Evolutionary conservation across 2,888 invertebrate genomes (phyloP), one percentile per base, ranked within the genome.

Genomic region (Steinernema hermaphroditum): DNA sequence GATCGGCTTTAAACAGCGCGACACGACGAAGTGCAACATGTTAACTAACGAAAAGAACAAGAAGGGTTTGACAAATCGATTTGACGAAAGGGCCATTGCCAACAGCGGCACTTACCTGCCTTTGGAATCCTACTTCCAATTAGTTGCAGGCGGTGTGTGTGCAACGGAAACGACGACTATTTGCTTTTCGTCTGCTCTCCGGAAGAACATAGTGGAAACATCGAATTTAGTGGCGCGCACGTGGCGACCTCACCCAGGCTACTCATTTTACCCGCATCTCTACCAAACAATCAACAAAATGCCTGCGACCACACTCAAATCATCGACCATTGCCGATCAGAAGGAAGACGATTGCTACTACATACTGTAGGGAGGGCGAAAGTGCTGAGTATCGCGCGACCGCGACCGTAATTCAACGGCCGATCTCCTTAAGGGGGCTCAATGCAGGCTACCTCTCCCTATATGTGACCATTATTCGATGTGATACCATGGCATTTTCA

Each of bases 1-100:
- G 62, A 62, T 62, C 62, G 62, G 62, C 62, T 62, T 62, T 62
- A 62, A 62, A 62, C 62, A 62, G 62, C 62, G 62, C 62, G 62
- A 62, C 62, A 62, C 27, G 34, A 32, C 62, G 62, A 62, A 62
- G 62, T 62, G 62, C 62, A 62, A 62, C 62, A 62, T 62, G 62
- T 62, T 62, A 62, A 62, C 62, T 62, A 62, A 34, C 62, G 32
- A 29, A 32, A 62, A 8, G 62, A 62, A 32, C 32, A 29, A 2
- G 54, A 22, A 41, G n/a, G n/a, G n/a, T 14, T 9, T 41, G 62
- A 62, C 62, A 62, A 62, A 62, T 62, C 62, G 62, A 62, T 62
- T 62, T 62, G 62, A 62, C 54, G 54, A 27, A 62, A 29, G 32
- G 62, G 62, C 62, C 62, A 62, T 12, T 19, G 62, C 29, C 9